Evolutionary conservation across 2,797 vertebrate genomes (phyloP).

Genomic region (Aulostomus chinensis): DNA sequence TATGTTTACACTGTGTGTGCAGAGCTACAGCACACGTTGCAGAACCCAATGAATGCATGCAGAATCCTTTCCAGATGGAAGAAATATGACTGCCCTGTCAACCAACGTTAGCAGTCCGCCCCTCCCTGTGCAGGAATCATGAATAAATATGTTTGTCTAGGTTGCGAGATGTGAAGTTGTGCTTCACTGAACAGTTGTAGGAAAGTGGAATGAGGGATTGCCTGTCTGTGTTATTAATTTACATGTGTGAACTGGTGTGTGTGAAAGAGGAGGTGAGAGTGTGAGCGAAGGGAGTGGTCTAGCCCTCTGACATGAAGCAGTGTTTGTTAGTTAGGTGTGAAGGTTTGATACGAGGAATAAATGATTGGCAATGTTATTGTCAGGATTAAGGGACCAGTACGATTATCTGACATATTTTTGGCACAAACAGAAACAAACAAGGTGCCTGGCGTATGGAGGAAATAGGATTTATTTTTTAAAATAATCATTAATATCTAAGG

Average conservation of each 20-base stretch:
- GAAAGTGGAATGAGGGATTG: slow-evolving; percentile 42
- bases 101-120: slow-evolving; percentile 39
- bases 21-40: slow-evolving; percentile 26
- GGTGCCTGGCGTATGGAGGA: too few relatives aligned
- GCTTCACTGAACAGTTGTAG: slow-evolving; percentile 58
- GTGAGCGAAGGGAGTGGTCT: slow-evolving; percentile 53
- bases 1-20: too few relatives aligned
- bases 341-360: slow-evolving; percentile 25
- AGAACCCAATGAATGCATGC: slow-evolving; percentile 29
- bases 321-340: slow-evolving; percentile 63
- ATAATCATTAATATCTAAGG: too few relatives aligned
- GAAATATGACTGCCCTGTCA: slow-evolving; percentile 62
- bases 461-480: too few relatives aligned
- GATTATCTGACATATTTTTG: slow-evolving; percentile 16
- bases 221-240: slow-evolving; percentile 27
- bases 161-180: slow-evolving; percentile 47
- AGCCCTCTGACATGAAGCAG: slow-evolving; percentile 38
- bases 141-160: slow-evolving; percentile 65
- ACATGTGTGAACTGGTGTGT: slow-evolving; percentile 28
- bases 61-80: slow-evolving; percentile 54
- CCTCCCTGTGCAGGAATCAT: slow-evolving; percentile 54
- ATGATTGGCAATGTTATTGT: slow-evolving; percentile 18
- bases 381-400: too few relatives aligned
- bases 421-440: too few relatives aligned
- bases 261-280: slow-evolving; percentile 18